Base-by-base conservation (phyloP, 1,140 invertebrate genomes). In the Protaetia brevitarsis region DNA sequence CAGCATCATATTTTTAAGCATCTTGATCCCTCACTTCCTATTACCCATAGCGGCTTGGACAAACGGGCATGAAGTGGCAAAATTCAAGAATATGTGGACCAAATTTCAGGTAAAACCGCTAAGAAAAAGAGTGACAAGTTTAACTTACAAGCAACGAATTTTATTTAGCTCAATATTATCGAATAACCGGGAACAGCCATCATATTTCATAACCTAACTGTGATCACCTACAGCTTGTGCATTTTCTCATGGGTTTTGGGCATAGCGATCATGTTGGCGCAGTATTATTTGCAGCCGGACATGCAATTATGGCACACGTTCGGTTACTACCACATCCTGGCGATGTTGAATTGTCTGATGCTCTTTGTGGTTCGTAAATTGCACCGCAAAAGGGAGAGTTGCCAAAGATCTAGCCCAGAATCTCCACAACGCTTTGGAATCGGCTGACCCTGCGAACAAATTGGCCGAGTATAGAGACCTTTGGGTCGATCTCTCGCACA, bases 61-160 rank as follows among this genome's bases (percentile, higher is more conserved):
- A 0, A 86, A 87, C 71, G 87, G 86, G 0, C 74, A 77, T 0
- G 82, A 88, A 76, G 87, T 88, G 3, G 87, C 87, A 6, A 88
- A 86, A 63, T 88, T 88, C 70, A 88, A 88, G 78, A 87, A 88
- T 70, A 88, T 88, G 87, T 88, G 87, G 87, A 88, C 86, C 2
- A 84, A 85, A 76, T 88, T 87, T 76, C 87, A 88, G 77, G 83
- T 85, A 72, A 64, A 30, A 1, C 19, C n/a, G 3, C 8, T 21
- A 19, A 21, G 19, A 4, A 34, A 11, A 2, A 1, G 23, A 11
- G 31, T 62, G 1, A n/a, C 3, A 30, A 26, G 2, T 56, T 67
- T 61, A n/a, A 1, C 2, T 58, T 13, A 27, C 13, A 13, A 28
- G 5, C 26, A 36, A 62, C 66, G 8, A 6, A 19, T 78, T 77